Conservation (phyloP, 92 coral and sea anemone species). For the Parazoanthus darwini region DNA sequence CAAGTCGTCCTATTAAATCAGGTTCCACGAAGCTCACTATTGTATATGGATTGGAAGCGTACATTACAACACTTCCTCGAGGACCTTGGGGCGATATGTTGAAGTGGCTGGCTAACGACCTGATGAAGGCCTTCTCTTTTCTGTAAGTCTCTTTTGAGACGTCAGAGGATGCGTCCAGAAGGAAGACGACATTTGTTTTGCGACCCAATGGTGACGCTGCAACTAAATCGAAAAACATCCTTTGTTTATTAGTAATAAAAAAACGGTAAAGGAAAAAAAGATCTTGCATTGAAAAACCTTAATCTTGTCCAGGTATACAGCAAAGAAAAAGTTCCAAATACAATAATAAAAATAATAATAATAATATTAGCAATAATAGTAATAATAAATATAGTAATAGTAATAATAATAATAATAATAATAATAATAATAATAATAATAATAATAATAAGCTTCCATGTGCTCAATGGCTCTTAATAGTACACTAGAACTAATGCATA, state of each 20-base stretch:
- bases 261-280: neutral
- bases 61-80: conserved; percentile 44
- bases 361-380: too few relatives aligned
- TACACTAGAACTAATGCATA: too few relatives aligned
- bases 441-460: too few relatives aligned
- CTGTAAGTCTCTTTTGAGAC: conserved; percentile 18
- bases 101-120: conserved; percentile 31
- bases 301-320: too few relatives aligned
- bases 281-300: neutral
- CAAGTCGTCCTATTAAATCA: neutral
- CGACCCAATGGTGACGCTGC: conserved; percentile 12
- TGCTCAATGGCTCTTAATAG: too few relatives aligned
- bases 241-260: too few relatives aligned
- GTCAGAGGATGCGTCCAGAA: conserved; percentile 49
- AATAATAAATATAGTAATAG: too few relatives aligned
- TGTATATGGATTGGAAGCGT: conserved; percentile 43
- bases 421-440: too few relatives aligned
- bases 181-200: conserved; percentile 34
- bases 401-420: too few relatives aligned
- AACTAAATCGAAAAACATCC: neutral
- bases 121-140: conserved; percentile 42
- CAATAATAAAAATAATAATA: too few relatives aligned
- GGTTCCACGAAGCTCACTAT: conserved; percentile 20
- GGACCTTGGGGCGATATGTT: conserved; percentile 43
- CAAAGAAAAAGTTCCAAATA: too few relatives aligned